phyloP scores from a whole-genome alignment of 2,888 invertebrate species.

The Netelia virgata region DNA sequence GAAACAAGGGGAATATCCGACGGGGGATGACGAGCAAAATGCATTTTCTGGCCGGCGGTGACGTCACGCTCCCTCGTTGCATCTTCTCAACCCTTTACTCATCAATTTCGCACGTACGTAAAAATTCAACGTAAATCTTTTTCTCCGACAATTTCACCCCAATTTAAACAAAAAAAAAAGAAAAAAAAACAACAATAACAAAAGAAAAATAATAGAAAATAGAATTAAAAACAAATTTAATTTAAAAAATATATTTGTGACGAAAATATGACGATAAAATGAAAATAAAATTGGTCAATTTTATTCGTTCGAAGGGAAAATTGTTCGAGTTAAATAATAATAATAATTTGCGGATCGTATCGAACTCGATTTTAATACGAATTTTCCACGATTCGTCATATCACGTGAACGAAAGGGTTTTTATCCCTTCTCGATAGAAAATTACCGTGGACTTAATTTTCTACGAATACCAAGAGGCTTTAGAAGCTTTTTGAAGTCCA shows the following conservation, averaged over 20 bases:
- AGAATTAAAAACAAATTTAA: background rate
- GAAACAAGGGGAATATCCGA: background rate
- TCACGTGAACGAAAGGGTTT: too few relatives aligned
- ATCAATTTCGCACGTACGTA: background rate
- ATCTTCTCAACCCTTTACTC: background rate
- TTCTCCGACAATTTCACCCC: background rate
- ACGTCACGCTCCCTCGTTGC: background rate
- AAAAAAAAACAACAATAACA: too few relatives aligned
- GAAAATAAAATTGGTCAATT: too few relatives aligned
- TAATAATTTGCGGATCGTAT: too few relatives aligned
- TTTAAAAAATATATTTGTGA: too few relatives aligned
- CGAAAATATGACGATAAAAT: too few relatives aligned
- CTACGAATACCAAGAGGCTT: conserved; percentile 44
- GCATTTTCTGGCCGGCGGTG: background rate
- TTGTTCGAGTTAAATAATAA: too few relatives aligned
- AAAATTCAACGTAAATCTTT: background rate
- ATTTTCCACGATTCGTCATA: too few relatives aligned
- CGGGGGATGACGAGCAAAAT: background rate
- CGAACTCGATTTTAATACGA: too few relatives aligned
- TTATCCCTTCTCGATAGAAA: background rate
- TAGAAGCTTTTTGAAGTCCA: conserved; percentile 39
- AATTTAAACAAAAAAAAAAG: background rate
- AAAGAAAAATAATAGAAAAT: too few relatives aligned
- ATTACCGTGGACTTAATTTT: conserved; percentile 26
- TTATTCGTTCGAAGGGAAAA: too few relatives aligned